phyloP scores from a whole-genome alignment of 2,113 vertebrate species.

The Entomyzon cyanotis region DNA sequence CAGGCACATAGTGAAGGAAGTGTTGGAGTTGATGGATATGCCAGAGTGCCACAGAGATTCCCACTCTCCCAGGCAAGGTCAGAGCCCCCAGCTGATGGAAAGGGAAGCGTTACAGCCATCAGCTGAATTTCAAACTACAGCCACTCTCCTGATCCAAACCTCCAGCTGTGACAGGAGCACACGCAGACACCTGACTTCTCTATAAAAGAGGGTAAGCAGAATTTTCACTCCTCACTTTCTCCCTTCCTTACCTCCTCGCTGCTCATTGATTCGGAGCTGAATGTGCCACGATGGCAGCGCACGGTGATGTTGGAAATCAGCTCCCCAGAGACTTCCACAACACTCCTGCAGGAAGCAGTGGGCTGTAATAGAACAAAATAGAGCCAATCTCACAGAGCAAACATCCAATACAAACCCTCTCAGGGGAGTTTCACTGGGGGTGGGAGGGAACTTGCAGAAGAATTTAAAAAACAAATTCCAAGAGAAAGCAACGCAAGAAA shows the following conservation, averaged over 20 bases:
- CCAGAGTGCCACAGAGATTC: neutral
- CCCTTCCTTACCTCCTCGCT: constrained; percentile 68
- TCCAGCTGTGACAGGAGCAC: neutral
- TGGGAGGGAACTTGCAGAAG: neutral
- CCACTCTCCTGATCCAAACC: neutral
- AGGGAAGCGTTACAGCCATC: neutral
- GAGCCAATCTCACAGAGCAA: neutral
- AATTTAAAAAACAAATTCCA: neutral
- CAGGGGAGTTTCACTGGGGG: fast-evolving
- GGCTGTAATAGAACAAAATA: neutral
- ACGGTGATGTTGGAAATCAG: neutral
- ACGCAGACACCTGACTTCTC: neutral
- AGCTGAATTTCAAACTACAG: neutral
- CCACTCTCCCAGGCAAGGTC: neutral
- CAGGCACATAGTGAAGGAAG: neutral
- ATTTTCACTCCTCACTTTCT: neutral
- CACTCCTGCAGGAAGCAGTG: constrained; percentile 56
- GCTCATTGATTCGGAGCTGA: constrained; percentile 68
- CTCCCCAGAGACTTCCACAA: neutral
- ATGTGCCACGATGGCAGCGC: constrained; percentile 10
- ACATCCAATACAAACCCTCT: neutral
- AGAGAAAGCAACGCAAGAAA: neutral
- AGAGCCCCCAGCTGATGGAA: neutral
- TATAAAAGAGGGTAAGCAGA: neutral
- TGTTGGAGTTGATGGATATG: neutral